Base-by-base conservation (phyloP, 1,140 invertebrate genomes). In the Druon quercuslanigerum region DNA sequence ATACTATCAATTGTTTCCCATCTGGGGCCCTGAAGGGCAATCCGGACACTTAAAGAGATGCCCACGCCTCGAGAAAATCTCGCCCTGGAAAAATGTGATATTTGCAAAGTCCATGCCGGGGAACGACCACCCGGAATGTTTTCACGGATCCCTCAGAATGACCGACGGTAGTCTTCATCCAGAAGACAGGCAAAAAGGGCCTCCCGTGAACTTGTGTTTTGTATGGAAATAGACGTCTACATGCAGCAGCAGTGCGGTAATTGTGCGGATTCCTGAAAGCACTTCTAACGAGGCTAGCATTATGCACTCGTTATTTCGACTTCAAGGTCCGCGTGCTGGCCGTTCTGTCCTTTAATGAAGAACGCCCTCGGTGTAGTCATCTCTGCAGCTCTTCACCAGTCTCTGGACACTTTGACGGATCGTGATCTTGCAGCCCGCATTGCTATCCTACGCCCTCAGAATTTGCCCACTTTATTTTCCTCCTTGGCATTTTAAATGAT, bases 291-390 rank as follows among this genome's bases (percentile, higher is more conserved):
- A 66, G 60, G 25, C 25, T 66, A 25, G 60, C 60, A 66, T 57
- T 57, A 57, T 57, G 56, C 56, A 66, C 60, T 66, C 60, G 60
- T 66, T 66, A 66, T 66, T 66, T 66, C n/a, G 60, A 66, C 60
- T 40, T 40, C 25, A 66, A 66, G n/a, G 60, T 66, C 60, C 60
- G 25, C 52, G 52, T 54, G 52, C 52, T 0, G 52, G 52, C 46
- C 40, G 60, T 40, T 14, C 60, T 16, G 60, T 66, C 60, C 60
- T 40, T 66, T 66, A 66, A 66, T 66, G 60, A 66, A 66, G 60
- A 66, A 66, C 60, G 60, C 60, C 60, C 60, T 66, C 20, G 33
- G 60, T 16, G 33, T 20, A 66, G 57, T 66, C 57, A 66, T 66
- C 60, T 66, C 25, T 66, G 60, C n/a, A n/a, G n/a, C 60, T 66